phyloP scores from a whole-genome alignment of 2,113 vertebrate genomes.

The Leptocoma aspasia region DNA sequence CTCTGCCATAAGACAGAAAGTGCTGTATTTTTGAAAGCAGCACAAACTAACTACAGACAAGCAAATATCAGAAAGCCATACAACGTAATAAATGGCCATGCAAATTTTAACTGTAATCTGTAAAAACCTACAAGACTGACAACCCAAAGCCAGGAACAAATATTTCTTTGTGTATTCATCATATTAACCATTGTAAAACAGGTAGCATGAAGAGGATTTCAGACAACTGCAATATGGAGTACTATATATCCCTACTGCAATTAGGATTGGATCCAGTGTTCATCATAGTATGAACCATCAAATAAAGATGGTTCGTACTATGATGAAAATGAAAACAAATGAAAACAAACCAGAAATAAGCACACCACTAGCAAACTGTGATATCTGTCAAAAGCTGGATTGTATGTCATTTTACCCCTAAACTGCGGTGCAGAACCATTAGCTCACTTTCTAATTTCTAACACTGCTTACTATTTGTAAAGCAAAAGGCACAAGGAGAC shows the following conservation, averaged over 20 bases:
- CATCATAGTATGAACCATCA: background rate
- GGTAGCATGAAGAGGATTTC: background rate
- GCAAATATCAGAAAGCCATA: background rate
- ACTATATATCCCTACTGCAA: background rate
- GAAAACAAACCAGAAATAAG: background rate
- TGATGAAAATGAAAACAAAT: no score
- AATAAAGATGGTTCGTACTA: no score
- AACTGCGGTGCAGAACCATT: background rate
- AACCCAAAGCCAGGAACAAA: background rate
- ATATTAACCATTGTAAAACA: background rate
- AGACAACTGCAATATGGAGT: background rate
- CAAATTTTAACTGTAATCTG: background rate
- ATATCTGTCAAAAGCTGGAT: background rate
- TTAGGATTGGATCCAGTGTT: background rate
- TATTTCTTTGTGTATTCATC: background rate
- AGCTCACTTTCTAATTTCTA: background rate
- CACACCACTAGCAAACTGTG: background rate
- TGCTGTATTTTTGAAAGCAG: background rate
- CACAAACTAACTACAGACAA: background rate
- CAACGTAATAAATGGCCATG: accelerated
- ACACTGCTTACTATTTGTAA: background rate
- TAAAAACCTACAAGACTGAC: background rate
- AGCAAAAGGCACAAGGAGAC: background rate
- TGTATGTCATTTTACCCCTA: background rate
- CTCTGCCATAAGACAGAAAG: background rate